A percentile compares a stretch with the other conserved stretches of the same genome.
phyloP scores from a whole-genome alignment of 1,140 invertebrate genomes.

The Bombyx mori region DNA sequence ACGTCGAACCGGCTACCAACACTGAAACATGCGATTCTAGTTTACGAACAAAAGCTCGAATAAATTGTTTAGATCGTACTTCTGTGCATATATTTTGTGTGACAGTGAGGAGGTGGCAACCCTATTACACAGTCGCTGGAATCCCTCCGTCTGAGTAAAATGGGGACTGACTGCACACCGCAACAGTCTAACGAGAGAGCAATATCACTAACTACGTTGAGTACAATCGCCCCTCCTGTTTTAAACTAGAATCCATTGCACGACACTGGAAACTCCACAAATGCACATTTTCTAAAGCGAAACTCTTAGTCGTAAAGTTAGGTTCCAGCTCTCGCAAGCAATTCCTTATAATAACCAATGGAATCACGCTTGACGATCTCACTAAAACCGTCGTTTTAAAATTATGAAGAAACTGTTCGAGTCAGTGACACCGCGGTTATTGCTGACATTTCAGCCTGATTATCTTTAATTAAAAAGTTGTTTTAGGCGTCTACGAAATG shows the following conservation, averaged over 20 bases:
- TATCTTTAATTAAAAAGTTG: constrained; percentile 66
- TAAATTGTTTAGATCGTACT: constrained; percentile 43
- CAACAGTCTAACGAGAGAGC: constrained; percentile 44
- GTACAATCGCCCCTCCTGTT: constrained; percentile 39
- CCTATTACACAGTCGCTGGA: background rate
- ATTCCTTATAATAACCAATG: constrained; percentile 60
- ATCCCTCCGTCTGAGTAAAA: background rate
- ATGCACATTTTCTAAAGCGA: constrained; percentile 29
- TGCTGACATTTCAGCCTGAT: constrained; percentile 52
- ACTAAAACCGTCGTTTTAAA: constrained; percentile 39
- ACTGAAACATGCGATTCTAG: constrained; percentile 45
- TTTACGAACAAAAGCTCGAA: constrained; percentile 34
- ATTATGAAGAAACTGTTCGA: constrained; percentile 48
- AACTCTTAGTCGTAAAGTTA: background rate
- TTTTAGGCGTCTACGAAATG: constrained; percentile 48
- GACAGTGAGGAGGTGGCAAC: no score
- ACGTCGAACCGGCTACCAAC: constrained; percentile 35
- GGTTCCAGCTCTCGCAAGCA: no score
- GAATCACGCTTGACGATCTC: constrained; percentile 38
- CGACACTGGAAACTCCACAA: constrained; percentile 46
- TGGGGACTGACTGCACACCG: constrained; percentile 12
- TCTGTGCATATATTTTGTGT: no score
- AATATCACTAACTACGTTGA: constrained; percentile 57
- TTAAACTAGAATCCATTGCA: constrained; percentile 62
- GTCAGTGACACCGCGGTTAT: constrained; percentile 43